Evolutionary conservation across 1,140 invertebrate species (phyloP).

Genomic region (Drosophila chauvacae): DNA sequence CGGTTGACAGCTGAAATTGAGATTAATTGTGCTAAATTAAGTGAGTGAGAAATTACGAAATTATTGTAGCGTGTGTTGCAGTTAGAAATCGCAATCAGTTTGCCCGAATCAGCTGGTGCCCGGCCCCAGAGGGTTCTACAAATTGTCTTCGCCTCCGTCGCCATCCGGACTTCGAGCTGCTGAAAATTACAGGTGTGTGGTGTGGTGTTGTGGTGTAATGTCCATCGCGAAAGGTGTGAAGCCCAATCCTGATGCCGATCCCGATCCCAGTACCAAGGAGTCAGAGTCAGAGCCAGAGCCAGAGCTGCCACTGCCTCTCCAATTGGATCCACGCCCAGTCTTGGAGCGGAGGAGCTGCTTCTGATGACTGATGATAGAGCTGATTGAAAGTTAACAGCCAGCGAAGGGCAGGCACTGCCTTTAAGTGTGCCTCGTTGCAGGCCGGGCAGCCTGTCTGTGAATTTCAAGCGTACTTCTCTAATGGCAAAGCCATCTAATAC

Average conservation of each 20-base stretch:
- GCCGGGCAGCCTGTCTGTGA: neutral
- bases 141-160: constrained; percentile 58
- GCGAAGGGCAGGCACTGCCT: constrained; percentile 26
- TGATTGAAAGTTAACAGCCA: constrained; percentile 60
- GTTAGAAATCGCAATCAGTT: constrained; percentile 80
- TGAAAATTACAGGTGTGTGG: constrained; percentile 76
- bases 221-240: constrained; percentile 62
- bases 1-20: constrained; percentile 79
- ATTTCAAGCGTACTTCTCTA: constrained; percentile 11
- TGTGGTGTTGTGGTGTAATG: constrained; percentile 13
- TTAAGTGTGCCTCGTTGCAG: constrained; percentile 25
- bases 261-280: constrained; percentile 9
- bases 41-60: constrained; percentile 82
- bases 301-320: constrained; percentile 2
- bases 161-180: constrained; percentile 44
- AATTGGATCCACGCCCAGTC: constrained; percentile 46
- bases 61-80: constrained; percentile 74
- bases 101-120: constrained; percentile 51
- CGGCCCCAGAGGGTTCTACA: constrained; percentile 52
- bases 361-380: constrained; percentile 57
- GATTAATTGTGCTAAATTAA: constrained; percentile 82
- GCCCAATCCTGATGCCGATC: constrained; percentile 52
- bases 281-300: constrained; percentile 7
- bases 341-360: constrained; percentile 6
- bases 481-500: constrained; percentile 28